phyloP scores from a whole-genome alignment of 2,113 vertebrate species.

The Takifugu bimaculatus region DNA sequence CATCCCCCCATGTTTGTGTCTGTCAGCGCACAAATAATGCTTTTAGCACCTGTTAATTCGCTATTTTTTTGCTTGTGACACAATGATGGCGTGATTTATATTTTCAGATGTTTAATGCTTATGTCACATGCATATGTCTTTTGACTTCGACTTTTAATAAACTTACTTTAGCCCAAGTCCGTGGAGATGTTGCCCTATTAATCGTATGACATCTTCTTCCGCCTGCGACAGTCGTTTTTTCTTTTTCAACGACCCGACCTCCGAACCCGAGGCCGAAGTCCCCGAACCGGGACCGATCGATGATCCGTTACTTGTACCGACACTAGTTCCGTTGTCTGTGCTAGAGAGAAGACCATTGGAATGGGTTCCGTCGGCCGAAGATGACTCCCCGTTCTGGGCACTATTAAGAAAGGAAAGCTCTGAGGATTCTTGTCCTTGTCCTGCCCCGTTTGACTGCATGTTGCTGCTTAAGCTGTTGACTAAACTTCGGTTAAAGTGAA shows the following conservation, averaged over 20 bases:
- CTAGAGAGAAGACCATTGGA: constrained; percentile 87
- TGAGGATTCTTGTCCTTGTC: constrained; percentile 82
- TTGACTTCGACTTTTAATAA: constrained; percentile 40
- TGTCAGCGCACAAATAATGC: constrained; percentile 56
- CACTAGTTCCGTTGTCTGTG: constrained; percentile 77
- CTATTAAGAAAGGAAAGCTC: constrained; percentile 80
- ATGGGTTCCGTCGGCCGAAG: constrained; percentile 80
- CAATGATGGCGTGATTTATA: not conserved
- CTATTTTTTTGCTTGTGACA: constrained; percentile 18
- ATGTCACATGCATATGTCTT: not conserved
- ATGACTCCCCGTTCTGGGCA: constrained; percentile 91
- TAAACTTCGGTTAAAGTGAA: constrained; percentile 75
- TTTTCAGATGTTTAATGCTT: not conserved
- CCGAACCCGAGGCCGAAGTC: constrained; percentile 75
- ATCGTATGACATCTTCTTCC: constrained; percentile 96
- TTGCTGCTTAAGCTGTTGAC: constrained; percentile 74
- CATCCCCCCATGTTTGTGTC: constrained; percentile 76
- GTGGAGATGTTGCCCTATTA: constrained; percentile 97
- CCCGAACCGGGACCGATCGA: constrained; percentile 66
- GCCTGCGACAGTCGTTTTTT: constrained; percentile 94
- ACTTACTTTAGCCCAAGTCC: constrained; percentile 98
- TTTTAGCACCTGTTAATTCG: constrained; percentile 34
- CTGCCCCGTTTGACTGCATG: constrained; percentile 96
- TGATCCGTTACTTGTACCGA: constrained; percentile 83
- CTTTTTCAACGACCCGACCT: constrained; percentile 86